Percentiles rank a stretch among this genome's conserved stretches.
Evolutionary conservation across 1,140 invertebrate genomes (phyloP).

Genomic region (Helicoverpa armigera): DNA sequence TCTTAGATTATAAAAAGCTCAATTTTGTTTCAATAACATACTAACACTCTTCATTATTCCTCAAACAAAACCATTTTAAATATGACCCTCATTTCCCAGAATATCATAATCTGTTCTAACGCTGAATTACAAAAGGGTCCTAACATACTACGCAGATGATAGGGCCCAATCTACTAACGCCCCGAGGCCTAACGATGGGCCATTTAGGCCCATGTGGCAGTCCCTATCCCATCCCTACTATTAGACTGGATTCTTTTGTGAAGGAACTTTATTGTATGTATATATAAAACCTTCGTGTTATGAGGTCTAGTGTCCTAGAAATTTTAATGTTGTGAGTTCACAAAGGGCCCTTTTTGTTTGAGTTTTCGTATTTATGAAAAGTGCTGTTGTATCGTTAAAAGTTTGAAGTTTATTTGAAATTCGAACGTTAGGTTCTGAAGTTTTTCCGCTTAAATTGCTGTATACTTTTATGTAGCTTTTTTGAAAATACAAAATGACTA

Average conservation of each 20-base stretch:
- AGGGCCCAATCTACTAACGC: slow-evolving; percentile 9
- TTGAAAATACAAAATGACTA: too few relatives aligned
- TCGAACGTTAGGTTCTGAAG: too few relatives aligned
- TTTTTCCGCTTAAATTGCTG: too few relatives aligned
- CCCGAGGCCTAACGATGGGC: slow-evolving; percentile 1
- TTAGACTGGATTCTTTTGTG: neutral
- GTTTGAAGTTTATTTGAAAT: too few relatives aligned
- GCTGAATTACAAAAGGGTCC: neutral
- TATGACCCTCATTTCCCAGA: slow-evolving; percentile 16
- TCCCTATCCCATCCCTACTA: neutral
- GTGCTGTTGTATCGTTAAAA: too few relatives aligned
- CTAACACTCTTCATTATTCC: neutral
- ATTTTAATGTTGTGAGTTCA: too few relatives aligned
- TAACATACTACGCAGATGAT: slow-evolving; percentile 3
- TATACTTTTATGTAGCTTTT: too few relatives aligned
- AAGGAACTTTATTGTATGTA: neutral
- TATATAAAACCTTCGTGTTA: too few relatives aligned
- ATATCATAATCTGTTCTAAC: slow-evolving; percentile 9
- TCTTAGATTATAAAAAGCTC: too few relatives aligned
- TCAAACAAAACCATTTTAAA: slow-evolving; percentile 7
- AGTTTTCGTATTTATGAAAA: too few relatives aligned
- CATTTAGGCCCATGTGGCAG: slow-evolving; percentile 5
- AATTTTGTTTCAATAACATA: neutral
- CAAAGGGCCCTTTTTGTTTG: too few relatives aligned
- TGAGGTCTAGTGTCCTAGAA: too few relatives aligned